Evolutionary conservation across 1,140 invertebrate species (phyloP).

Genomic region (Lamellibrachia luymesi): DNA sequence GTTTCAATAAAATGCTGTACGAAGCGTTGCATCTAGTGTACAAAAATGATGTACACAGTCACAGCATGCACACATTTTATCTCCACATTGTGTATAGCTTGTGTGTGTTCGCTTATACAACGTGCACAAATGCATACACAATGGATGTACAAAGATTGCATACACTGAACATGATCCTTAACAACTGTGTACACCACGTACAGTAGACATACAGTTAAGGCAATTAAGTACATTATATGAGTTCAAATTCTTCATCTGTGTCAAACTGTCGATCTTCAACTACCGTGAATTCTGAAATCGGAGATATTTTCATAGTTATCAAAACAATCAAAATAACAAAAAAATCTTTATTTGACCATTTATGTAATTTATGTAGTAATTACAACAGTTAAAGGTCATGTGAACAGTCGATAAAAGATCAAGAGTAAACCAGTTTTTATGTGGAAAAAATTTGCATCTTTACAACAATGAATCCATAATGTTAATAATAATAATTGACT

Average conservation of each 20-base stretch:
- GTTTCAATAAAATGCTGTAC: background rate
- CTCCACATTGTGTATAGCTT: too few relatives aligned
- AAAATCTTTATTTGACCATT: background rate
- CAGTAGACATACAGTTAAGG: background rate
- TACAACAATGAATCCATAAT: too few relatives aligned
- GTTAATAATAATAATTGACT: too few relatives aligned
- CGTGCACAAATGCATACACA: too few relatives aligned
- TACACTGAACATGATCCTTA: background rate
- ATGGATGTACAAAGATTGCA: too few relatives aligned
- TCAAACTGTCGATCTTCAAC: background rate
- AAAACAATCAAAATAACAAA: background rate
- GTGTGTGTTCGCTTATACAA: too few relatives aligned
- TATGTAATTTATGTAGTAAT: background rate
- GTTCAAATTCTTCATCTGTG: conserved; percentile 17
- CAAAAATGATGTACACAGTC: background rate
- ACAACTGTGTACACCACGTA: background rate
- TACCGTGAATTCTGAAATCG: background rate
- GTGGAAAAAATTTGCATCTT: too few relatives aligned
- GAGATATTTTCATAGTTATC: background rate
- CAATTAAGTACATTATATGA: background rate
- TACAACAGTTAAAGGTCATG: background rate
- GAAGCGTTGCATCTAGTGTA: background rate
- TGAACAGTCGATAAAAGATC: too few relatives aligned
- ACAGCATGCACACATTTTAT: background rate
- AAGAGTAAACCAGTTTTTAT: too few relatives aligned